phyloP scores from a whole-genome alignment of 1,140 invertebrate species.

The Anagrus nilaparvatae region DNA sequence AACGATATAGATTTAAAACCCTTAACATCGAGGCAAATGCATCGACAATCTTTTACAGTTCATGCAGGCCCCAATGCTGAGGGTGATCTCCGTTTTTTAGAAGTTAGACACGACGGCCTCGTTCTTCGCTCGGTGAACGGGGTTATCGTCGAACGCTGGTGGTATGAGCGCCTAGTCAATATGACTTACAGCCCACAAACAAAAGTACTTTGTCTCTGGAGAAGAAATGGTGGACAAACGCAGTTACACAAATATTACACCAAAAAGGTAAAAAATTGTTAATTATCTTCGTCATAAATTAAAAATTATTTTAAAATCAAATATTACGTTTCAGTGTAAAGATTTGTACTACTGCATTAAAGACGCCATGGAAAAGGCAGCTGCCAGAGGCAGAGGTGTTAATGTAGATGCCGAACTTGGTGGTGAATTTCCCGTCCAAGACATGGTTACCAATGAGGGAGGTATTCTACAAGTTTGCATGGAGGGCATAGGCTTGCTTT shows the following conservation, averaged over 20 bases:
- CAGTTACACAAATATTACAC: constrained; percentile 98
- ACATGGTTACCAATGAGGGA: constrained; percentile 91
- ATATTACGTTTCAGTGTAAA: constrained; percentile 65
- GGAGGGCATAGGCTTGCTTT: constrained; percentile 95
- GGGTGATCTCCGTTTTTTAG: constrained; percentile 91
- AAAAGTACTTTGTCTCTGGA: constrained; percentile 93
- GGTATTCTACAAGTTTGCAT: constrained; percentile 98
- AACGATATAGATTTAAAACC: constrained; percentile 97
- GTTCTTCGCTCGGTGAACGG: constrained; percentile 87
- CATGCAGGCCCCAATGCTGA: constrained; percentile 85
- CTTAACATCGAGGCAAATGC: constrained; percentile 79
- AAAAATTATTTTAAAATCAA: not conserved
- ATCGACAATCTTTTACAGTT: constrained; percentile 96
- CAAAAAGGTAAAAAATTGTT: constrained; percentile 69
- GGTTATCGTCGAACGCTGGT: constrained; percentile 95
- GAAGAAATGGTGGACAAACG: constrained; percentile 77
- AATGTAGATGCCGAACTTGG: constrained; percentile 73
- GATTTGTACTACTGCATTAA: constrained; percentile 98
- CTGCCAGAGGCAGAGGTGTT: constrained; percentile 67
- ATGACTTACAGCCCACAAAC: constrained; percentile 99
- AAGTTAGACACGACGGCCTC: constrained; percentile 95
- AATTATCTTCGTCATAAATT: not conserved
- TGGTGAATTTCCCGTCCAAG: constrained; percentile 97
- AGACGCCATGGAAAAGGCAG: constrained; percentile 95
- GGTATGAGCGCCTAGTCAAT: constrained; percentile 97